Conservation (phyloP, 2,888 invertebrate species). For the Synanthedon myopaeformis region DNA sequence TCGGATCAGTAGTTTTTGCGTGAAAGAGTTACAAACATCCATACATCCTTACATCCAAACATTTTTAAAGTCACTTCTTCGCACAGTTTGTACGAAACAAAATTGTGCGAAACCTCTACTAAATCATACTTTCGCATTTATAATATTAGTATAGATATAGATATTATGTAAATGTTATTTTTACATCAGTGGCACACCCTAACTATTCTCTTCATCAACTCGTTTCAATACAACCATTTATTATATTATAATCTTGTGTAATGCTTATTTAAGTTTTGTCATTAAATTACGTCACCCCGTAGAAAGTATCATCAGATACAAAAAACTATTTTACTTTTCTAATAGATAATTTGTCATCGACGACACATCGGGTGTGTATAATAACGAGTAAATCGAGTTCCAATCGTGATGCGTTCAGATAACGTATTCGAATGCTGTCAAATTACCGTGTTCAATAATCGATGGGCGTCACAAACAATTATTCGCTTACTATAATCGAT, state of each 20-base stretch:
- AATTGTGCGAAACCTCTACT: too few species aligned
- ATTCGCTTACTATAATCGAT: slow-evolving; percentile 9
- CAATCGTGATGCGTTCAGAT: not conserved
- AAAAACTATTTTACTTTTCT: not conserved
- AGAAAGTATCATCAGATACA: not conserved
- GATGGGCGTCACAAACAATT: slow-evolving; percentile 19
- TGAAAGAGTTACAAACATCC: too few species aligned
- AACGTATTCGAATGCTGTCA: slow-evolving; percentile 16
- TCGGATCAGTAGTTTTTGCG: too few species aligned
- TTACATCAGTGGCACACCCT: too few species aligned
- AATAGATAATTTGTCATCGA: not conserved
- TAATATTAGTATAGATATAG: too few species aligned
- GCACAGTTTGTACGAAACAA: too few species aligned
- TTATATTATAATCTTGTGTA: too few species aligned
- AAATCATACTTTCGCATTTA: too few species aligned
- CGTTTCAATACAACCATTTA: not conserved
- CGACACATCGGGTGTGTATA: not conserved
- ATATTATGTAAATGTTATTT: too few species aligned
- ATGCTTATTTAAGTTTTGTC: too few species aligned
- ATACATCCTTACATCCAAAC: too few species aligned
- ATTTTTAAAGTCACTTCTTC: too few species aligned
- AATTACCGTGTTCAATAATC: slow-evolving; percentile 14
- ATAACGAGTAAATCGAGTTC: not conserved
- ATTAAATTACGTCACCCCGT: not conserved
- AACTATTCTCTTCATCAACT: not conserved